Base-by-base conservation (phyloP, 2,113 vertebrate genomes). In the Scopus umbretta region DNA sequence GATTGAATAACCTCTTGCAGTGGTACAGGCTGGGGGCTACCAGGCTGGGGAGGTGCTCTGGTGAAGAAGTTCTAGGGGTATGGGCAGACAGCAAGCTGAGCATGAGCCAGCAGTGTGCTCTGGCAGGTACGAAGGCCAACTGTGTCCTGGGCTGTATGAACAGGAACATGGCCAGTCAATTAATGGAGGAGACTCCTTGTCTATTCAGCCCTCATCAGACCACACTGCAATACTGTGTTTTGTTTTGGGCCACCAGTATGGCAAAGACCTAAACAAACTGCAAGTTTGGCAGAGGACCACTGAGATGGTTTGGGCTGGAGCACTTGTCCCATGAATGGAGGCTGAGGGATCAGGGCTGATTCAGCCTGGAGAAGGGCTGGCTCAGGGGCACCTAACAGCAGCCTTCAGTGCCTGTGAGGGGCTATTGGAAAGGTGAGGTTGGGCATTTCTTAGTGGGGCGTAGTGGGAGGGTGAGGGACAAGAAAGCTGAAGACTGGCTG, bases 381-480 rank as follows among this genome's bases (percentile, higher is more conserved):
- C 27, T 72, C 1, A 0, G 6, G 19, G 9, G 3, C 45, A 38
- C 6, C 4, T 36, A 26, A n/a, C 9, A 50, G 47, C 59, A 68
- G 42, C 11, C 23, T 38, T 43, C 1, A 1, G 29, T 29, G 38
- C 3, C 27, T 52, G 6, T n/a, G 34, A 52, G 18, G 9, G 18
- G 11, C 36, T 58, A 16, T 3, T 27, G 30, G 10, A 7, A 9
- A 40, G 23, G 34, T 23, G 22, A 12, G 70, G 13, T 18, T 42
- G 23, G 22, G 26, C 10, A 42, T 53, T 52, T 84, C 50, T 90
- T 59, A 40, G 34, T 14, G 49, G 7, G 16, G 5, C 17, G 22
- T 38, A 36, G 36, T 56, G n/a, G 38, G 6, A 74, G 5, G 4
- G 7, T 32, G 47, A 74, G 30, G 10, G 3, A 34, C 16, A 59